Evolutionary conservation across 1,140 invertebrate genomes (phyloP), one percentile per base, ranked within the genome.

Genomic region (Dreissena rostriformis): DNA sequence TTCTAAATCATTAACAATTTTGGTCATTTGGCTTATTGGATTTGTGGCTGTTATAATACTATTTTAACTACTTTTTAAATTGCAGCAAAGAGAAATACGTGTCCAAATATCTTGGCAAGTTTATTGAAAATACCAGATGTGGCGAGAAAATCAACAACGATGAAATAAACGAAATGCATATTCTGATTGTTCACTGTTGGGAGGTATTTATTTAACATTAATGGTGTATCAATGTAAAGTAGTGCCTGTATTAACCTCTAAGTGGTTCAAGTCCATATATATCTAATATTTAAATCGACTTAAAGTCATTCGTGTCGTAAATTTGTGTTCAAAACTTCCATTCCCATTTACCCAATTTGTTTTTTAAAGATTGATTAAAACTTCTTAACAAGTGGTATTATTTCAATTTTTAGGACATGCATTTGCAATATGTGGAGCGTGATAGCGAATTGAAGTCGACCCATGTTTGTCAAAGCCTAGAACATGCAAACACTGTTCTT

Each of bases 361-460:
- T 63, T 19, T n/a, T 52, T 22, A 55, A 61, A 39, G 4, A 8
- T 22, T 17, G 14, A 14, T 26, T 28, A 29, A 17, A 49, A 8
- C 2, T 5, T 39, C 39, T 39, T 39, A n/a, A n/a, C n/a, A n/a
- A n/a, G n/a, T n/a, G n/a, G n/a, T 39, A 39, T 68, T 1, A 12
- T 14, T 10, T 57, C 22, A 4, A 49, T n/a, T n/a, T 55, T 11
- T 29, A 70, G 29, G 72, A 74, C 49, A 80, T 24, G 53, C 68
- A 39, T 10, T 28, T 70, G 1, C 65, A 84, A 82, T 80, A 88
- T 72, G 66, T 74, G 17, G 77, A 55, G 22, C 71, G 82, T 72
- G 80, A 70, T 39, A 39, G 72, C 4, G 53, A 67, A 49, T 68
- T 77, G 7, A 78, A 81, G 28, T 63, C 39, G 29, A 55, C 71